These are phyloP conservation scores for Chiroxiphia lanceolata DNA, from an alignment of 2,797 vertebrate genomes.

Conservation along the genomic window DNA sequence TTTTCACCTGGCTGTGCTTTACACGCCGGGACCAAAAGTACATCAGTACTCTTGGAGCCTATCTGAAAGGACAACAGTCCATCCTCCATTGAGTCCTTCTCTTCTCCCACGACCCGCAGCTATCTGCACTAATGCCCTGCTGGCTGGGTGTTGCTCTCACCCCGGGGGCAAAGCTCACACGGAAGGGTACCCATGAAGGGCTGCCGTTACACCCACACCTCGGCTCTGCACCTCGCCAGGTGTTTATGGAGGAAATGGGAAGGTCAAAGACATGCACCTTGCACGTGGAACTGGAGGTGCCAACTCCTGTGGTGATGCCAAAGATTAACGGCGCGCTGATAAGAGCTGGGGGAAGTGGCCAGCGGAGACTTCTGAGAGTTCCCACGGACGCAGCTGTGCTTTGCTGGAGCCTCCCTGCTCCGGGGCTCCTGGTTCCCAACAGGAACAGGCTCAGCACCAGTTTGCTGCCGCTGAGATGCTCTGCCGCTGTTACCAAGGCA, in stretches of 20 bases:
- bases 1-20: not conserved
- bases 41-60: not conserved
- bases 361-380: constrained; percentile 34
- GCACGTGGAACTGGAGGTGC: constrained; percentile 62
- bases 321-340: not conserved
- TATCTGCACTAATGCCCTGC: not conserved
- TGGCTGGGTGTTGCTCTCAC: not conserved
- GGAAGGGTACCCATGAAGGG: not conserved
- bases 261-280: constrained; percentile 47
- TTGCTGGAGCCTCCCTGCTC: not conserved
- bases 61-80: not conserved
- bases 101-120: rapidly evolving
- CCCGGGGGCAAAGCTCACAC: rapidly evolving
- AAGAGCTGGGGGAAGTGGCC: constrained; percentile 13
- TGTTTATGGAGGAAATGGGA: constrained; percentile 26
- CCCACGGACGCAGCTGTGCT: not conserved
- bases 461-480: not conserved
- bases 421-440: not conserved
- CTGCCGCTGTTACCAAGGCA: not conserved
- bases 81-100: not conserved
- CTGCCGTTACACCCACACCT: not conserved
- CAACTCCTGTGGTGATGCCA: constrained; percentile 17
- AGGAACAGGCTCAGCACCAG: not conserved
- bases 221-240: not conserved
- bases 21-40: not conserved